Evolutionary conservation across 2,797 vertebrate species (phyloP).

Genomic region (Enteromius fasciolatus): DNA sequence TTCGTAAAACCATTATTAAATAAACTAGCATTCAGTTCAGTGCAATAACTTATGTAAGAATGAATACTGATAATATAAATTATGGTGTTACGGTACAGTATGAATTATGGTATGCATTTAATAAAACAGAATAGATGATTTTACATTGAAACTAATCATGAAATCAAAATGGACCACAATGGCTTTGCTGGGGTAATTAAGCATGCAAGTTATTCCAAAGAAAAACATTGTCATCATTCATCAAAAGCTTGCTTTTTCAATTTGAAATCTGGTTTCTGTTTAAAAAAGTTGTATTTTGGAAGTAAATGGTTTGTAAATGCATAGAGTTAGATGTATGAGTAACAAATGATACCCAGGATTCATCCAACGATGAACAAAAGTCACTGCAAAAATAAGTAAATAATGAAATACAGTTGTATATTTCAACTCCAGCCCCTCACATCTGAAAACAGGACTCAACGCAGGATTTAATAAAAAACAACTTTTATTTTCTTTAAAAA

Average conservation of each 20-base stretch:
- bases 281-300: not conserved
- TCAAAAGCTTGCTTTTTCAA: not conserved
- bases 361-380: not conserved
- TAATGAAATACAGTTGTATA: not conserved
- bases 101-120: not conserved
- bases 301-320: not conserved
- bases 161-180: not conserved
- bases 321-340: not conserved
- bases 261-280: not conserved
- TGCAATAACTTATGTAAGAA: not conserved
- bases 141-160: not conserved
- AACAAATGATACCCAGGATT: not conserved
- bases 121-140: not conserved
- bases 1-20: not conserved
- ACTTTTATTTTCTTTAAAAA: constrained; percentile 86
- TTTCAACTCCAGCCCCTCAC: not conserved
- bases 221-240: too few relatives aligned
- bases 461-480: constrained; percentile 79
- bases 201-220: not conserved
- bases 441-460: not conserved
- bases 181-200: not conserved
- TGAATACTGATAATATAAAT: not conserved
- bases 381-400: not conserved
- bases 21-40: not conserved
- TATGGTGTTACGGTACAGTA: not conserved